A percentile compares a stretch with the other conserved stretches of the same genome.
Evolutionary conservation across 1,140 invertebrate genomes (phyloP).

Genomic region (Drosophila carrolli): DNA sequence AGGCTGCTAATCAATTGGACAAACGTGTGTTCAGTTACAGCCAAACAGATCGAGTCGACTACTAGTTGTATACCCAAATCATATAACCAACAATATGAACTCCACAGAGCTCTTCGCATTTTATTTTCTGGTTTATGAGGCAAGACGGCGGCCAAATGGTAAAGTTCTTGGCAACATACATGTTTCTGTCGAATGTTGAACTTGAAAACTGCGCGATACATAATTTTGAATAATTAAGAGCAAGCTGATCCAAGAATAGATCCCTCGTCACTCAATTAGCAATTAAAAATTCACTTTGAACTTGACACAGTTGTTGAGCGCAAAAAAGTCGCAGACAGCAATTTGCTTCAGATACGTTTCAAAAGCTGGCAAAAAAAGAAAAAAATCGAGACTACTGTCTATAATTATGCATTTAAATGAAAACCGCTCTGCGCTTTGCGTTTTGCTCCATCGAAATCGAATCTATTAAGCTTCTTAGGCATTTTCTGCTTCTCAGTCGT

Average conservation of each 20-base stretch:
- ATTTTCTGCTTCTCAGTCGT: constrained; percentile 50
- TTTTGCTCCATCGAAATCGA: neutral
- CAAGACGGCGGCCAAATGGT: constrained; percentile 50
- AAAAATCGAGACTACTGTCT: constrained; percentile 55
- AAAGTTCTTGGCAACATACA: constrained; percentile 55
- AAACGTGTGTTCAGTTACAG: constrained; percentile 53
- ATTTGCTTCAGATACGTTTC: constrained; percentile 23
- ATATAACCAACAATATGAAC: constrained; percentile 15
- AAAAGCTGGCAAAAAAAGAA: constrained; percentile 25
- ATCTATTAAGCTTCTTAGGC: constrained; percentile 48
- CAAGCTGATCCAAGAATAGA: constrained; percentile 59
- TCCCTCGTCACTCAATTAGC: constrained; percentile 48
- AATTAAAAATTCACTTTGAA: constrained; percentile 64
- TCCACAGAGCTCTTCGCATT: constrained; percentile 8
- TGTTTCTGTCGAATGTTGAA: constrained; percentile 44
- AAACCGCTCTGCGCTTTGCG: constrained; percentile 26
- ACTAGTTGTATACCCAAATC: neutral
- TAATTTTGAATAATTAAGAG: constrained; percentile 52
- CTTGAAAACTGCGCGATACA: constrained; percentile 58
- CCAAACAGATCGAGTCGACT: constrained; percentile 19
- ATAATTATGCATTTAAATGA: constrained; percentile 53
- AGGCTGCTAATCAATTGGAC: constrained; percentile 63
- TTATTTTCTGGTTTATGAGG: constrained; percentile 51
- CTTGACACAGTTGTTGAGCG: constrained; percentile 66
- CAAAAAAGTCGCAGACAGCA: constrained; percentile 29